Conservation (phyloP, 2,113 vertebrate species). For the Pseudonaja textilis region DNA sequence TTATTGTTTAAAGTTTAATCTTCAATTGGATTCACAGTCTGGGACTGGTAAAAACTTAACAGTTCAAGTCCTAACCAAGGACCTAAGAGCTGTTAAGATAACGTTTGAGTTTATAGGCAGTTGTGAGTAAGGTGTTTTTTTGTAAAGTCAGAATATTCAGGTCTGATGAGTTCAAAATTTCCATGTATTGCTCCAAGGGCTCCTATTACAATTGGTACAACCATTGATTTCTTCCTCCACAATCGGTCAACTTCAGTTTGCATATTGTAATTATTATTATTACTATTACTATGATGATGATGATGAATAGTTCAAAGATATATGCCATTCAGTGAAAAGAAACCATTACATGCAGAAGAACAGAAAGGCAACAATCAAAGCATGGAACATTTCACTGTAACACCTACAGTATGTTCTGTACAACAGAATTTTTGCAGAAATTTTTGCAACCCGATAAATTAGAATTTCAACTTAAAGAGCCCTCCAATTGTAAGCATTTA, state of each 20-base stretch:
- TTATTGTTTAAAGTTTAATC: neutral
- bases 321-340: neutral
- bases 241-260: neutral
- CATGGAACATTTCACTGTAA: neutral
- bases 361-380: neutral
- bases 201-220: neutral
- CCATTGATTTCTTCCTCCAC: neutral
- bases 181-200: neutral
- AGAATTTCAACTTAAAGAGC: neutral
- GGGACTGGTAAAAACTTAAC: neutral
- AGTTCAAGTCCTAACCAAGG: neutral
- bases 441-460: neutral
- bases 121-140: neutral
- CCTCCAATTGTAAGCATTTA: neutral
- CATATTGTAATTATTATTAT: neutral
- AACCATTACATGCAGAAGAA: too few species aligned
- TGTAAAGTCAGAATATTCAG: neutral
- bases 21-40: neutral
- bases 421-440: neutral
- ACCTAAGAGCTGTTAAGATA: neutral
- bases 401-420: neutral
- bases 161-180: neutral
- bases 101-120: neutral
- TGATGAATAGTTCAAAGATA: neutral
- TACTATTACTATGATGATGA: neutral